Conservation (phyloP, 2,113 vertebrate genomes). For the Hiodon tergisus region DNA sequence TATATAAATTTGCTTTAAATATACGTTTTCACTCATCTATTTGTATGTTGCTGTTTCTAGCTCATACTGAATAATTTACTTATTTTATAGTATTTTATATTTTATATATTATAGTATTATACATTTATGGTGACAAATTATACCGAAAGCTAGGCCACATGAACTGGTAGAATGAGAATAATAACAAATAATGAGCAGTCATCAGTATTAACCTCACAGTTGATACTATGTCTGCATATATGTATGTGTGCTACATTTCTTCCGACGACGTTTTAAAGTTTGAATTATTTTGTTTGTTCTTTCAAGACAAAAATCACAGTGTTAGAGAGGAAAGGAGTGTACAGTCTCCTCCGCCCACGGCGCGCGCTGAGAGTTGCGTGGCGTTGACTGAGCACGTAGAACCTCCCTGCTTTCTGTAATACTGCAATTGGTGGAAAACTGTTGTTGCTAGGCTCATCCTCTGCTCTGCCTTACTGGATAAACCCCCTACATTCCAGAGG, state of each 20-base stretch:
- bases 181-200: not conserved
- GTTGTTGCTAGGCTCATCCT: slow-evolving; percentile 28
- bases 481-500: slow-evolving; percentile 19
- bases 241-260: not conserved
- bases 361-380: slow-evolving; percentile 12
- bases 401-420: slow-evolving; percentile 14
- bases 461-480: slow-evolving; percentile 24
- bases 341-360: slow-evolving; percentile 10
- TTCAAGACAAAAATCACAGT: not conserved
- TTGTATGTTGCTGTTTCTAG: not conserved
- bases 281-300: not conserved
- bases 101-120: not conserved
- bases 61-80: not conserved
- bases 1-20: not conserved
- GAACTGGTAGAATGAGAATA: not conserved
- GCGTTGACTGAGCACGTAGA: slow-evolving; percentile 15
- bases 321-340: not conserved
- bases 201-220: not conserved
- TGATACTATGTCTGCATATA: not conserved
- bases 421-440: slow-evolving; percentile 24
- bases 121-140: not conserved
- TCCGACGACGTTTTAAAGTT: not conserved
- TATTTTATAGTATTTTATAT: not conserved
- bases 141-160: not conserved
- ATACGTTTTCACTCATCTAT: not conserved